Conservation (phyloP, 2,797 vertebrate species). For the Apodemus agrarius region DNA sequence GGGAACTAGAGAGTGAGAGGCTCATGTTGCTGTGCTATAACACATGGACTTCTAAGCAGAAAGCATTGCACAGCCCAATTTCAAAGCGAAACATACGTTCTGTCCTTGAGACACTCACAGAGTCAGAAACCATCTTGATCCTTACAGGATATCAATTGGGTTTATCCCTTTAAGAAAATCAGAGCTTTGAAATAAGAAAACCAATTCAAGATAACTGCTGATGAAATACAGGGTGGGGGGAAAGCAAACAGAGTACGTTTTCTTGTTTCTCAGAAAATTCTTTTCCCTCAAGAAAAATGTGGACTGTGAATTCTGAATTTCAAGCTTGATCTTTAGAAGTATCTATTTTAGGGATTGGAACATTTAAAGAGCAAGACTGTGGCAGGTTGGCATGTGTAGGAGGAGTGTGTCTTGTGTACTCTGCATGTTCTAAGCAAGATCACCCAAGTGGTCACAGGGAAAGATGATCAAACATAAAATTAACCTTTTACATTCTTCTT, state of each 20-base stretch:
- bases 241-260: neutral
- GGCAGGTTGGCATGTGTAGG: conserved; percentile 42
- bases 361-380: conserved; percentile 66
- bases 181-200: neutral
- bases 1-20: neutral
- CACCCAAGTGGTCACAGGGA: conserved; percentile 53
- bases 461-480: conserved; percentile 53
- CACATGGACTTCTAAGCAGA: neutral
- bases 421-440: conserved; percentile 60
- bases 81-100: neutral
- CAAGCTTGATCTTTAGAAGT: conserved; percentile 69
- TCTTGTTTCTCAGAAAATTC: neutral
- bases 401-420: conserved; percentile 55
- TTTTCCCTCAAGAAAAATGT: conserved; percentile 4
- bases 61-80: neutral
- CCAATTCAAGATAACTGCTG: neutral
- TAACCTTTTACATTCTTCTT: conserved; percentile 76
- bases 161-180: neutral
- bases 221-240: neutral
- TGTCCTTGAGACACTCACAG: neutral
- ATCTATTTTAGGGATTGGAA: conserved; percentile 71
- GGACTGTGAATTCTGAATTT: conserved; percentile 57
- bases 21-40: neutral
- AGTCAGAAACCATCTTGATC: neutral
- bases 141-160: neutral